Evolutionary conservation across 1,140 invertebrate genomes (phyloP), one percentile per base, ranked within the genome.

Genomic region (Drosophila nigrodunni): DNA sequence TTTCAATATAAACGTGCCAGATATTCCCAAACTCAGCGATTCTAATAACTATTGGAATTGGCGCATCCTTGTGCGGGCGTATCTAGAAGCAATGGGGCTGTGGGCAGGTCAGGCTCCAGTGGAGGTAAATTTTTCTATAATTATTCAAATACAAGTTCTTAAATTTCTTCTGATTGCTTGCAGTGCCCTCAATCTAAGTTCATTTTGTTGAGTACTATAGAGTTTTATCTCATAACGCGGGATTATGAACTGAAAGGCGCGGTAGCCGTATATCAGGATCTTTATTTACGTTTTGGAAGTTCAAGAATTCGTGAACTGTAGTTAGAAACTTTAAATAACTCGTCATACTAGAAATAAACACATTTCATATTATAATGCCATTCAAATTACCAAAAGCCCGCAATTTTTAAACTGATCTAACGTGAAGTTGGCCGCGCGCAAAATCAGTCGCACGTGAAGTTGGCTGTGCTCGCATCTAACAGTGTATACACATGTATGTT

Each of bases 101-200:
- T 69, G 47, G 57, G 11, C 37, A 3, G 39, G n/a, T 13, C 54
- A 70, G 8, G 30, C 11, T 43, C 58, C 47, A 15, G 0, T 41
- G 0, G 39, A 61, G 11, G 67, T 70, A 46, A 49, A 35, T 3
- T n/a, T 30, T 1, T 7, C 3, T 2, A 21, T 2, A 30, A 6
- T 0, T 5, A 30, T 30, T 41, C 8, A 35, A 8, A 25, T 34
- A 35, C 1, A 3, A 34, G 7, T 30, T 39, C 1, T 34, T 39
- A 41, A n/a, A 41, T 11, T 13, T 8, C 1, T n/a, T 18, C 11
- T 30, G 8, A 15, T 41, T 30, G 8, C 2, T 41, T 7, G 25
- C 15, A 68, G 66, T 41, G 35, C 11, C 35, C 66, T 4, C 35
- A 21, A n/a, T 44, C 46, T 15, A 69, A 69, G 25, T 60, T 50